Evolutionary conservation across 2,797 vertebrate genomes (phyloP), one percentile per base, ranked within the genome.

Genomic region (Sternarchorhynchus goeldii): DNA sequence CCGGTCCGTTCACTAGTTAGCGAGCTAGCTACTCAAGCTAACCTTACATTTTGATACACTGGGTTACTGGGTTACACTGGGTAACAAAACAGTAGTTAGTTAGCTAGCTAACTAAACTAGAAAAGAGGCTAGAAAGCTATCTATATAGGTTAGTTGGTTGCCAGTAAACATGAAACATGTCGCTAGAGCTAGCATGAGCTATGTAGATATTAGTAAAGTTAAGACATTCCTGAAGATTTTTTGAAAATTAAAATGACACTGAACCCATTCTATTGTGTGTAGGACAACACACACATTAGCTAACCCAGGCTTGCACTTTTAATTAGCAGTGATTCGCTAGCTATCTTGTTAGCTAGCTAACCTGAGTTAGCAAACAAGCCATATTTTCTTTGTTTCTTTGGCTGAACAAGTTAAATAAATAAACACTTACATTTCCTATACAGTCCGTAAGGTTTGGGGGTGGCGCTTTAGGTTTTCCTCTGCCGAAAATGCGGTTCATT

Each of bases 401-500:
- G 57, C 57, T 45, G 60, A 20, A 64, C 53, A 74, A 88, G 82
- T 86, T 77, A 1, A 8, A 56, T 55, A 10, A 31, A 53, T 5
- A 2, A 59, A 45, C 29, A 92, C 97, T 91, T 88, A 99, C 97
- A 82, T 60, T 94, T 81, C 95, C 95, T 82, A 99, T 99, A 78
- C 97, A 99, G 92, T 99, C 97, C 0, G 96, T 92, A 4, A 99
- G 91, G 89, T 96, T 99, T 14, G 97, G 96, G 0, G 97, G 94
- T 0, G 97, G 96, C 12, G 45, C 96, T 87, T 98, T 98, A 0
- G 94, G 88, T 85, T 95, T 98, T 14, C 95, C 93, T 80, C 85
- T 91, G 1, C 97, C 97, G 74, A 99, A 99, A 79, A 99, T 93
- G 36, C 97, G 95, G 84, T 99, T 98, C 97, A 99, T 99, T 50